These are phyloP conservation scores for Redunca redunca DNA, from an alignment of 2,113 vertebrate species.

Conservation along the genomic window DNA sequence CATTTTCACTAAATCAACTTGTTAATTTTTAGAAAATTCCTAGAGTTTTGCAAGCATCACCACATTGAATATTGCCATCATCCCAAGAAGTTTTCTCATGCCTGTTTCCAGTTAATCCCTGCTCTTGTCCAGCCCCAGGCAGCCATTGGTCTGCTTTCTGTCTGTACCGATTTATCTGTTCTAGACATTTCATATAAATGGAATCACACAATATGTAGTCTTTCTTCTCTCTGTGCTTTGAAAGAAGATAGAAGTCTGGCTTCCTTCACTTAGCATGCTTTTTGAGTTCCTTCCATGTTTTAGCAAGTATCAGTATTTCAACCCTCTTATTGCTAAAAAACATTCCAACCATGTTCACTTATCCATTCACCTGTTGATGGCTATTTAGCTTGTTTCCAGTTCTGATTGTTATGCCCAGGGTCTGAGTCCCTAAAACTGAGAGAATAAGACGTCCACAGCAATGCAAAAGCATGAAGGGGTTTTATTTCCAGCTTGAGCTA, in stretches of 20 bases:
- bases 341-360: not conserved
- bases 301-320: not conserved
- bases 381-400: not conserved
- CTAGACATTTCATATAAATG: not conserved
- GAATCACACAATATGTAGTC: not conserved
- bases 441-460: too few relatives aligned
- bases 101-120: not conserved
- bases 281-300: not conserved
- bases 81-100: not conserved
- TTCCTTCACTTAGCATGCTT: not conserved
- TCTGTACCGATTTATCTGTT: not conserved
- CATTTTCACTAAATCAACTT: not conserved
- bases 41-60: not conserved
- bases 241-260: not conserved
- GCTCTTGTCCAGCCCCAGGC: not conserved
- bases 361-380: not conserved
- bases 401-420: not conserved
- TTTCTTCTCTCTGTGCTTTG: not conserved
- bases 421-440: too few relatives aligned
- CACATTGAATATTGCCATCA: not conserved
- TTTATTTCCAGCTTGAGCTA: too few relatives aligned
- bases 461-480: too few relatives aligned
- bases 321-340: not conserved
- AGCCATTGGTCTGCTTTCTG: not conserved
- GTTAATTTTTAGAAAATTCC: not conserved